Evolutionary conservation across 2,113 vertebrate genomes (phyloP).

Genomic region (Dolichotis patagonum): DNA sequence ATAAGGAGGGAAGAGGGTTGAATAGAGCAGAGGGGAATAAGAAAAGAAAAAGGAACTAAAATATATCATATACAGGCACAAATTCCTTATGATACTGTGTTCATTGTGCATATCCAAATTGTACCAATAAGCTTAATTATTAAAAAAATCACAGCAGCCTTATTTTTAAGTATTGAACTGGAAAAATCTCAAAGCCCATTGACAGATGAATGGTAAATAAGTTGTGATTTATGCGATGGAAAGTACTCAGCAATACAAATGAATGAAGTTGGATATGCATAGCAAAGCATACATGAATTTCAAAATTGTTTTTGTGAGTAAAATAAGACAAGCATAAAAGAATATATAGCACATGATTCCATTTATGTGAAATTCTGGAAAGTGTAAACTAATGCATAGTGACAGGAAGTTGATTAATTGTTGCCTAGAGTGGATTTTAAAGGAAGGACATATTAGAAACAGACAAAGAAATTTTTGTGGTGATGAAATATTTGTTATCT

Average conservation of each 20-base stretch:
- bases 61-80: too few species aligned
- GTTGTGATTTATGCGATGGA: not conserved
- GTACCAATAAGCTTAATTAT: too few species aligned
- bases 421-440: not conserved
- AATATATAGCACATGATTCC: not conserved
- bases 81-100: too few species aligned
- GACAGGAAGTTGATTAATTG: not conserved
- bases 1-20: too few species aligned
- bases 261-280: not conserved
- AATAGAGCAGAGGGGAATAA: too few species aligned
- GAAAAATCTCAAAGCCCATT: not conserved
- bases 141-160: not conserved
- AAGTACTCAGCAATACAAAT: not conserved
- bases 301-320: not conserved
- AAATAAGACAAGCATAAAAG: not conserved
- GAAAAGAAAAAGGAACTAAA: too few species aligned
- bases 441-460: not conserved
- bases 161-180: not conserved
- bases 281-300: not conserved
- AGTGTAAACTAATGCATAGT: conserved; percentile 13
- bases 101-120: too few species aligned
- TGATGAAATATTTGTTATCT: conserved; percentile 20
- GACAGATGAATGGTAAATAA: not conserved
- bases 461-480: not conserved
- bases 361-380: not conserved